Evolutionary conservation across 64 coral and sea anemone genomes (phyloP), one percentile per base, ranked within the genome.

Genomic region (Stichodactyla mertensii): DNA sequence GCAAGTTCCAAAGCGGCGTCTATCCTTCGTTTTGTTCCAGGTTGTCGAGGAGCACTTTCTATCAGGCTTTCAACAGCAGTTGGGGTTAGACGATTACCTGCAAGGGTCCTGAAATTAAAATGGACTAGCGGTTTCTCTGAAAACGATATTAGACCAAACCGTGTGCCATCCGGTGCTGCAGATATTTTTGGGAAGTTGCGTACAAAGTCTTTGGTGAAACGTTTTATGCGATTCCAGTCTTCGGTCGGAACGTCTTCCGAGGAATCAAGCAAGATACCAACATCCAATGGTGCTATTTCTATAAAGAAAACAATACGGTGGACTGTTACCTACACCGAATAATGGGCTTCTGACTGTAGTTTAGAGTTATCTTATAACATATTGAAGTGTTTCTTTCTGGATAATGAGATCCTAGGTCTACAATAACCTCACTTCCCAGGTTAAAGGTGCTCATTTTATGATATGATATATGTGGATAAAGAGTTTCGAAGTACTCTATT

Each of bases 261-360:
- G 16, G 90, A 91, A 27, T 91, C 90, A 16, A 81, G 70, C 52
- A 91, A 61, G 52, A 91, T 87, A 9, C 90, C 90, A 82, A 91
- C 54, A 36, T 91, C 90, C 0, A 91, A 52, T 16, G 90, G 69
- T 74, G 24, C 8, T 31, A 23, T 23, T 74, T n/a, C 69, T 74
- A 31, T 23, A 74, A 36, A 74, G 27, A 74, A 74, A 6, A 69
- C 0, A 61, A 15, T 5, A 66, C 19, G 19, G 19, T 22, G 22
- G 5, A 4, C 15, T 59, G 19, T 6, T 22, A 45, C 36, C 36
- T 45, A 45, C 36, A 45, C 36, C 36, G 36, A 45, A 45, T 45
- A 45, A 45, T 45, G 36, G 36, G 36, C 36, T 45, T 45, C 36
- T 45, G 1, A 45, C 36, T 45, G 36, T 45, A 45, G 16, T 18